These are phyloP conservation scores for Monopis laevigella DNA, from an alignment of 2,888 invertebrate species.

Conservation along the genomic window DNA sequence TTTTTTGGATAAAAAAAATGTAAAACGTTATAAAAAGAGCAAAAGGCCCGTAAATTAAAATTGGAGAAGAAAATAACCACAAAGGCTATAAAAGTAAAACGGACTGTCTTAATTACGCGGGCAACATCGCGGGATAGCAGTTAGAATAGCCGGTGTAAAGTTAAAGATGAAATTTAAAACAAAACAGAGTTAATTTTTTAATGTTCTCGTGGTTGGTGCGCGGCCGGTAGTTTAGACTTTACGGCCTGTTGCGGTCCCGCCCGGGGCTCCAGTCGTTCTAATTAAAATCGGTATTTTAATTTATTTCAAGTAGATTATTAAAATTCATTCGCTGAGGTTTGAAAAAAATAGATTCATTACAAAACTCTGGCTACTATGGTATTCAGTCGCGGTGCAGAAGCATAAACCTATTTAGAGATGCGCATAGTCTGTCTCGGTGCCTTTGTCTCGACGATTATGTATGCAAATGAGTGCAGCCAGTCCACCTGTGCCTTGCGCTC, in stretches of 20 bases:
- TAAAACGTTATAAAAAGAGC: conserved; percentile 19
- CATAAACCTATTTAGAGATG: conserved; percentile 3
- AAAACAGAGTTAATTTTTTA: conserved; percentile 32
- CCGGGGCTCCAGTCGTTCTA: conserved; percentile 51
- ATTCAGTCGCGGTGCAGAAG: conserved; percentile 5
- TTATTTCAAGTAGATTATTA: background rate
- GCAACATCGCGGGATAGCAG: conserved; percentile 23
- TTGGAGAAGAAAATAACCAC: conserved; percentile 14
- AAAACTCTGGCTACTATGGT: too few species aligned
- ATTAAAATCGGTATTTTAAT: conserved; percentile 43
- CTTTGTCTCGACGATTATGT: conserved; percentile 57
- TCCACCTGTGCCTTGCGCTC: conserved; percentile 52
- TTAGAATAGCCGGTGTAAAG: conserved; percentile 28
- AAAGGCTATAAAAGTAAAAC: conserved; percentile 17
- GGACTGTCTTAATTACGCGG: conserved; percentile 26
- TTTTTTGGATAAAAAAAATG: conserved; percentile 28
- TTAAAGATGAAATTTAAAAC: conserved; percentile 24
- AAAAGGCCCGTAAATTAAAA: conserved; percentile 30
- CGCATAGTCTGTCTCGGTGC: conserved; percentile 33
- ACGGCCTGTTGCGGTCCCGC: conserved; percentile 43
- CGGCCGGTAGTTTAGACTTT: conserved; percentile 32
- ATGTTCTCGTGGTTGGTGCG: conserved; percentile 23
- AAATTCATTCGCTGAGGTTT: too few species aligned
- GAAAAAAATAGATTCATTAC: too few species aligned
- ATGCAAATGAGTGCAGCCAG: conserved; percentile 37